Conservation (phyloP, 2,797 vertebrate species). For the Carapus acus region DNA sequence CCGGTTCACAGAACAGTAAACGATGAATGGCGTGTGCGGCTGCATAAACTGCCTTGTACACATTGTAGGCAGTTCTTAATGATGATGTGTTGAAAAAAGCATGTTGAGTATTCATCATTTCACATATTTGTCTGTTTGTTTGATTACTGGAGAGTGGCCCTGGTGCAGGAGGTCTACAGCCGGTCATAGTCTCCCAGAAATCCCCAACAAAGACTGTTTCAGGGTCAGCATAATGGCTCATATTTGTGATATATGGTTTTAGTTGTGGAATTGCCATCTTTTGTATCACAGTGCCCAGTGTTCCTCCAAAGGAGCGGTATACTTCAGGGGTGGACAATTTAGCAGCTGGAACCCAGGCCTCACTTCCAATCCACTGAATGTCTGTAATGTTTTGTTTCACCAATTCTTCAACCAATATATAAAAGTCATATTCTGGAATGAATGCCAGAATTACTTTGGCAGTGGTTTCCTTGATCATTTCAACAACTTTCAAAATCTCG, state of each 20-base stretch:
- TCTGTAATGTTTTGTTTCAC: slow-evolving; percentile 72
- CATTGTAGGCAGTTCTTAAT: slow-evolving; percentile 72
- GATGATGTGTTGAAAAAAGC: slow-evolving; percentile 71
- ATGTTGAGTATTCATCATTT: slow-evolving; percentile 45
- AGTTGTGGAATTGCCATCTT: slow-evolving; percentile 70
- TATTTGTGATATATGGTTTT: slow-evolving; percentile 58
- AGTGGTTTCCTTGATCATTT: slow-evolving; percentile 66
- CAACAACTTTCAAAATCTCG: slow-evolving; percentile 64
- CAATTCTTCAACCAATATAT: slow-evolving; percentile 69
- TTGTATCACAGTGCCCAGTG: slow-evolving; percentile 69
- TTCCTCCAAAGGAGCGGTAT: slow-evolving; percentile 66
- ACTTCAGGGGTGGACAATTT: slow-evolving; percentile 66
- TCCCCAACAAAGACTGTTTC: slow-evolving; percentile 59
- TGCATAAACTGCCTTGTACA: slow-evolving; percentile 75
- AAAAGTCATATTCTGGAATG: slow-evolving; percentile 68
- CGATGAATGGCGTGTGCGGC: slow-evolving; percentile 70
- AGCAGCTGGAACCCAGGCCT: slow-evolving; percentile 73
- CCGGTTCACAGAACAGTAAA: slow-evolving; percentile 58
- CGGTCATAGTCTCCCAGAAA: slow-evolving; percentile 69
- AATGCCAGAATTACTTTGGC: slow-evolving; percentile 74
- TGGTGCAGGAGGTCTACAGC: slow-evolving; percentile 51
- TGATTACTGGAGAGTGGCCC: not conserved
- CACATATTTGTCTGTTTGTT: slow-evolving; percentile 44
- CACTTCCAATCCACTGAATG: slow-evolving; percentile 77
- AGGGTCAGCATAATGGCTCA: slow-evolving; percentile 54